Evolutionary conservation across 2,888 invertebrate genomes (phyloP).

Genomic region (Vesta saturnalis): DNA sequence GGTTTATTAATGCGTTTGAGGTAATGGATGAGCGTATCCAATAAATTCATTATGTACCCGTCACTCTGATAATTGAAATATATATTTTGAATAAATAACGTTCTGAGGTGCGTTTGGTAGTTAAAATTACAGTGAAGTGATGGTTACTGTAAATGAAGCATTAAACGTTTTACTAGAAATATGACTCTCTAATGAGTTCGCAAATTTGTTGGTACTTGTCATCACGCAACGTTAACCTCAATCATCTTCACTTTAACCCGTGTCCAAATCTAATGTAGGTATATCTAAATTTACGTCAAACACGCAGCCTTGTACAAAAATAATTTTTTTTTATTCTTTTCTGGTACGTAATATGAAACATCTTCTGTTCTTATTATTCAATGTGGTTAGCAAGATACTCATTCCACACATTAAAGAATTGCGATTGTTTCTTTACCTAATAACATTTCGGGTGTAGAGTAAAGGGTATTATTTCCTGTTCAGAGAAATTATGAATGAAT

Average conservation of each 20-base stretch:
- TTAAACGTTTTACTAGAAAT: background rate
- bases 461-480: too few relatives aligned
- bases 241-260: slow-evolving; percentile 12
- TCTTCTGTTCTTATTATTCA: too few relatives aligned
- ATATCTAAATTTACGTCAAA: slow-evolving; percentile 2
- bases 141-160: background rate
- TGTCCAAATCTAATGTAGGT: slow-evolving; percentile 5
- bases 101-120: background rate
- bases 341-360: background rate
- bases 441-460: too few relatives aligned
- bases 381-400: too few relatives aligned
- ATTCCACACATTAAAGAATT: too few relatives aligned
- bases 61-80: background rate
- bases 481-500: too few relatives aligned
- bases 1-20: background rate
- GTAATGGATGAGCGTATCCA: background rate
- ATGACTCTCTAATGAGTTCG: slow-evolving; percentile 2
- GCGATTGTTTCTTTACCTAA: too few relatives aligned
- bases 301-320: background rate
- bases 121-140: background rate
- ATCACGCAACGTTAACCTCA: slow-evolving; percentile 9
- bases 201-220: slow-evolving; percentile 9
- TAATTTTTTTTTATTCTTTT: background rate
- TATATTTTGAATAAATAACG: background rate
- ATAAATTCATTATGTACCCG: background rate